phyloP scores from a whole-genome alignment of 1,140 invertebrate genomes.

The Platyura marginata region DNA sequence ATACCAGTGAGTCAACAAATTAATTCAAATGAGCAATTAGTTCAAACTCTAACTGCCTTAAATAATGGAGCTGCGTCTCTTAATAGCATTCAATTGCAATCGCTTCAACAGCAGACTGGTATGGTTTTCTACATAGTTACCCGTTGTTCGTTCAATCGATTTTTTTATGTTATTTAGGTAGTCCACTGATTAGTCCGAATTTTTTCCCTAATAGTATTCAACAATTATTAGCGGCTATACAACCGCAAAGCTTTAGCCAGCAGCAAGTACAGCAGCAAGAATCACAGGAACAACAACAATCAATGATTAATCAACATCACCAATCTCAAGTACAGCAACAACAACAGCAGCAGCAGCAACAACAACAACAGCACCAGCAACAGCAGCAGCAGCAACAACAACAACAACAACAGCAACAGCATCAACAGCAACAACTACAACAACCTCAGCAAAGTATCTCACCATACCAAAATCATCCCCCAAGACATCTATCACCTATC shows the following conservation, averaged over 20 bases:
- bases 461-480: constrained; percentile 1
- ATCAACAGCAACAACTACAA: constrained; percentile 1
- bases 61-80: constrained; percentile 21
- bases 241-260: constrained; percentile 16
- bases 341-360: constrained; percentile 11
- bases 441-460: background rate
- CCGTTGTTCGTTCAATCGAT: background rate
- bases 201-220: constrained; percentile 22
- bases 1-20: constrained; percentile 77
- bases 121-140: constrained; percentile 1
- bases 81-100: constrained; percentile 40
- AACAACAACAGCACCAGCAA: constrained; percentile 11
- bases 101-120: constrained; percentile 11
- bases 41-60: constrained; percentile 21
- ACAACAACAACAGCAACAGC: constrained; percentile 2
- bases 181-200: constrained; percentile 19
- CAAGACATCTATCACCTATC: background rate
- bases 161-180: background rate
- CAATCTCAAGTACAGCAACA: constrained; percentile 8
- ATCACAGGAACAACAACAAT: constrained; percentile 6
- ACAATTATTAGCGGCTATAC: constrained; percentile 19
- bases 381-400: constrained; percentile 2
- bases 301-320: constrained; percentile 8
- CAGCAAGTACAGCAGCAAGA: constrained; percentile 5
- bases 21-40: constrained; percentile 37